Evolutionary conservation across 2,113 vertebrate genomes (phyloP).

Genomic region (Phylloscopus trochilus): DNA sequence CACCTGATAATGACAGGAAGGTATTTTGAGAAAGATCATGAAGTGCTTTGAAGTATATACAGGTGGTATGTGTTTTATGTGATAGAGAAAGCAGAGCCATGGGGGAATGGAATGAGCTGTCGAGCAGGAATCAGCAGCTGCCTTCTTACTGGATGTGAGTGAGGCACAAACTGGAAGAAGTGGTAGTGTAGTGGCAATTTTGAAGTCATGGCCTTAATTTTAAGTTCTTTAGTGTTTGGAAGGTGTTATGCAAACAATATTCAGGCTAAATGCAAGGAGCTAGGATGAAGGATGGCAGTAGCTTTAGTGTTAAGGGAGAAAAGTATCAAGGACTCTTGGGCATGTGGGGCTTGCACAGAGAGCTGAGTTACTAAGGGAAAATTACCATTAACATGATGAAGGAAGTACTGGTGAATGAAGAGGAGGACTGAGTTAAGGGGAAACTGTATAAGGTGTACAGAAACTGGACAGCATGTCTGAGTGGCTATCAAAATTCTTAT

Average conservation of each 20-base stretch:
- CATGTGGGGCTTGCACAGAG: not conserved
- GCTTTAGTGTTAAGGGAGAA: not conserved
- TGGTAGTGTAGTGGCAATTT: not conserved
- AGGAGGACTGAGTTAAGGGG: not conserved
- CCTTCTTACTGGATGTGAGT: not conserved
- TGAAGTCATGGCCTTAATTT: not conserved
- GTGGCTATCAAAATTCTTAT: not conserved
- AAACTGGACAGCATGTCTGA: not conserved
- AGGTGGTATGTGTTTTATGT: not conserved
- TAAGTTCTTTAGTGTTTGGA: not conserved
- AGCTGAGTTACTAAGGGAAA: not conserved
- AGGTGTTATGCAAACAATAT: not conserved
- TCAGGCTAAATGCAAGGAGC: not conserved
- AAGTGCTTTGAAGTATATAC: not conserved
- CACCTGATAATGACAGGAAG: not conserved
- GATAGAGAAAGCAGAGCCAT: not conserved
- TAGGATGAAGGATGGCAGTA: not conserved
- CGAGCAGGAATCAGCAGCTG: not conserved
- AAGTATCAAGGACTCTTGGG: not conserved
- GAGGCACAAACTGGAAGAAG: not conserved
- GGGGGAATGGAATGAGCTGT: not conserved
- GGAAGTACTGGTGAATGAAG: not conserved
- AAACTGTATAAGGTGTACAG: not conserved
- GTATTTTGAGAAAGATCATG: not conserved
- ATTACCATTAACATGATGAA: not conserved